phyloP scores from a whole-genome alignment of 2,888 invertebrate genomes.

The Patella ulyssiponensis region DNA sequence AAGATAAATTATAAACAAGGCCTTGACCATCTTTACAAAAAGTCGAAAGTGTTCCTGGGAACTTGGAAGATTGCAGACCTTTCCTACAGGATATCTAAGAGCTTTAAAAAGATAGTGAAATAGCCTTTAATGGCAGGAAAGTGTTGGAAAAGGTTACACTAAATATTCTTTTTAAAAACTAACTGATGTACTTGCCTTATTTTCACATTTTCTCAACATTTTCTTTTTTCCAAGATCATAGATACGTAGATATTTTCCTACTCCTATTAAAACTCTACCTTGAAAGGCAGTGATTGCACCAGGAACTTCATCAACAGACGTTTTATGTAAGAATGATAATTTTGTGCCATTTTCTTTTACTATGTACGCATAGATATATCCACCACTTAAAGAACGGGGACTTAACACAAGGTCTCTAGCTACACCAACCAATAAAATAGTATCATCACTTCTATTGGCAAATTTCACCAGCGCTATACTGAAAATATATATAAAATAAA shows the following conservation, averaged over 20 bases:
- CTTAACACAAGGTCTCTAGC: slow-evolving; percentile 91
- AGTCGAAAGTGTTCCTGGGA: too few relatives aligned
- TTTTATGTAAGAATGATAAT: slow-evolving; percentile 93
- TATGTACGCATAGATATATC: slow-evolving; percentile 87
- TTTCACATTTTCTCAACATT: slow-evolving; percentile 96
- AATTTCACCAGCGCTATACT: slow-evolving; percentile 87
- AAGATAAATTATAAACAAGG: background rate
- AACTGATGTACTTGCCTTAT: slow-evolving; percentile 77
- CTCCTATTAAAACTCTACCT: slow-evolving; percentile 91
- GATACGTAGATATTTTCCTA: slow-evolving; percentile 90
- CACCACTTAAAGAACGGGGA: slow-evolving; percentile 86
- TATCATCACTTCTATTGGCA: slow-evolving; percentile 78
- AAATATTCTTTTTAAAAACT: too few relatives aligned
- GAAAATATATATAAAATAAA: slow-evolving; percentile 47
- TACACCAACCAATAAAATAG: slow-evolving; percentile 87
- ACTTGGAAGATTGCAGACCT: too few relatives aligned
- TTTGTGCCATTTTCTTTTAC: slow-evolving; percentile 83
- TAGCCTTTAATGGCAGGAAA: too few relatives aligned
- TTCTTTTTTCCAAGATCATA: slow-evolving; percentile 98
- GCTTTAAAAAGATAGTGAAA: too few relatives aligned
- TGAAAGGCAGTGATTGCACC: slow-evolving; percentile 76
- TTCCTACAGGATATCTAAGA: too few relatives aligned
- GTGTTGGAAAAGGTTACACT: too few relatives aligned
- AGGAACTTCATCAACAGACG: slow-evolving; percentile 92
- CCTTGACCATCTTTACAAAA: background rate